Base-by-base conservation (phyloP, 2,888 invertebrate genomes). In the Perithous albicinctus region DNA sequence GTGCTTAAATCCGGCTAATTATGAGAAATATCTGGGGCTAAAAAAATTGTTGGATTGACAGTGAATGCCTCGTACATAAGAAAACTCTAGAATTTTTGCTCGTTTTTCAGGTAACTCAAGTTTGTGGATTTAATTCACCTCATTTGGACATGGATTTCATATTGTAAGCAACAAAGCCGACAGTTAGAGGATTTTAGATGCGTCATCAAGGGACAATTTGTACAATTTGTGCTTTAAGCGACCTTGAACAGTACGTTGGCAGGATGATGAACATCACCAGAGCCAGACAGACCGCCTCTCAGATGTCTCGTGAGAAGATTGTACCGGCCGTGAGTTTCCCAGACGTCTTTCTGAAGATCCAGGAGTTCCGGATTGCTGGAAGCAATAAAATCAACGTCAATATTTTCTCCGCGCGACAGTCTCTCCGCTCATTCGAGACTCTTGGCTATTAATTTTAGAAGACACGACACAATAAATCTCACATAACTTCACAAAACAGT, bases 251-350 rank as follows among this genome's bases (percentile, higher is more conserved):
- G 83, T 10, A 85, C 85, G 56, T 88, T 89, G 20, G 88, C 90
- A 26, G 91, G 92, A 82, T 92, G 90, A 79, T 88, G 85, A 78
- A 91, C 79, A 78, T 92, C 91, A 23, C 91, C 91, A 48, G 90
- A 90, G 61, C 91, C 90, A 18, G 91, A 88, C 8, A 89, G 86
- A 46, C 91, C 92, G 66, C 91, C 91, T 63, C 89, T 85, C 51
- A 92, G 86, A 32, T 88, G 82, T 38, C 92, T 88, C 41, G 89
- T 89, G 7, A 87, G 86, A 43, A 92, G 87, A 74, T 87, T 90
- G 80, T 92, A 92, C 23, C 88, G 88, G 20, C 90, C 91, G 32
- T 78, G 76, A 2, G 91, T 90, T 18, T 81, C 77, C 86, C 88
- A 88, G n/a, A 87, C 81, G 61, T 88, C 88, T 41, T 86, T 81